phyloP scores from a whole-genome alignment of 2,888 invertebrate genomes.

The Harpalus rufipes region DNA sequence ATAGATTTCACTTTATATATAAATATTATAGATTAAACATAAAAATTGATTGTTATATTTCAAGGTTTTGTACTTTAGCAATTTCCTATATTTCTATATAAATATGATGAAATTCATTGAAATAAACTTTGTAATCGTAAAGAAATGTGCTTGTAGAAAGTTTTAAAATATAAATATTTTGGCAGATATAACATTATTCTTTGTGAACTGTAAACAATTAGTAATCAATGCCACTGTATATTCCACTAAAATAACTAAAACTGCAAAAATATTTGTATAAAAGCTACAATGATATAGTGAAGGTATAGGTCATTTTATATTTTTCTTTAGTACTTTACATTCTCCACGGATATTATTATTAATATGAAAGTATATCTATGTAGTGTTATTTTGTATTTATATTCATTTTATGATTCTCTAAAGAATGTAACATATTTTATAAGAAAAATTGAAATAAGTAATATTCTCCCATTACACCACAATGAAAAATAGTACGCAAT shows the following conservation, averaged over 20 bases:
- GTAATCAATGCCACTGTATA: constrained; percentile 11
- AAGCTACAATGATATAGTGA: neutral
- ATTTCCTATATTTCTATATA: constrained; percentile 35
- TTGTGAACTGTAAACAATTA: constrained; percentile 31
- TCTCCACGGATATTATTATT: constrained; percentile 10
- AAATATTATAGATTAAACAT: constrained; percentile 34
- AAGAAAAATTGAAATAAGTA: constrained; percentile 23
- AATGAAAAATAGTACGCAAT: constrained; percentile 62
- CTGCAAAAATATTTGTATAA: neutral
- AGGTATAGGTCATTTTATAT: constrained; percentile 7
- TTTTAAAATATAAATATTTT: constrained; percentile 7
- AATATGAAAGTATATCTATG: neutral
- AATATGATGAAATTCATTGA: constrained; percentile 34
- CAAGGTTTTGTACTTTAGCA: constrained; percentile 39
- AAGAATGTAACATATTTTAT: neutral
- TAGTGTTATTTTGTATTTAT: constrained; percentile 26
- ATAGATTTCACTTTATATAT: constrained; percentile 32
- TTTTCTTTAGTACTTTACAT: constrained; percentile 1
- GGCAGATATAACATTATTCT: neutral
- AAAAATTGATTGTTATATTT: constrained; percentile 36
- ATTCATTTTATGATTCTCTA: neutral
- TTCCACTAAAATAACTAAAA: constrained; percentile 10
- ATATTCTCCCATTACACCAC: constrained; percentile 57
- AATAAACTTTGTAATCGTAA: neutral
- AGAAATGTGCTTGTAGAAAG: neutral